Conservation (phyloP, 2,888 invertebrate genomes). For the Dynastes tityus region DNA sequence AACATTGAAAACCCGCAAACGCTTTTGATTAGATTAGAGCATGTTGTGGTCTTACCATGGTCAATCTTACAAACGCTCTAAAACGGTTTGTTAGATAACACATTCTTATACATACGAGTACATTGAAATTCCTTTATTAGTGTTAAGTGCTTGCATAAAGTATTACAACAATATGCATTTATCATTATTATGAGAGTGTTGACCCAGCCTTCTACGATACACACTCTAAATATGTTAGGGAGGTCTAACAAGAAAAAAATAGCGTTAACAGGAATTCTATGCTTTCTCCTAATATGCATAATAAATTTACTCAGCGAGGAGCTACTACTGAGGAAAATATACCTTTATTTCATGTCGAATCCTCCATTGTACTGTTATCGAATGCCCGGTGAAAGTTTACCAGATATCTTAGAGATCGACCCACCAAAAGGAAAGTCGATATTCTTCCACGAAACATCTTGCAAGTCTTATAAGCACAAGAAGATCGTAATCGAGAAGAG, state of each 20-base stretch:
- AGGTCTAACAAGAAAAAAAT: neutral
- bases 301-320: constrained; percentile 3
- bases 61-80: no score
- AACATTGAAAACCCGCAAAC: no score
- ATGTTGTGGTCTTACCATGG: no score
- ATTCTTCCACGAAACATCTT: constrained; percentile 81
- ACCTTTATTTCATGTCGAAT: neutral
- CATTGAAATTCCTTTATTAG: no score
- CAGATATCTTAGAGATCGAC: constrained; percentile 63
- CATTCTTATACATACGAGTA: no score
- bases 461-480: constrained; percentile 68
- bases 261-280: neutral
- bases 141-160: no score
- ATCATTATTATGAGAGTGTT: no score
- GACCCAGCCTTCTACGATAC: no score
- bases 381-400: constrained; percentile 55
- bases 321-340: neutral
- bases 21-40: no score
- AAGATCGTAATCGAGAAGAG: constrained; percentile 72
- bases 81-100: no score
- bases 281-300: neutral
- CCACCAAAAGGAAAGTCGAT: constrained; percentile 71
- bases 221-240: neutral
- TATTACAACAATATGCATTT: no score
- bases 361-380: constrained; percentile 37